These are phyloP conservation scores for Aporrectodea caliginosa DNA, from an alignment of 1,140 invertebrate species.

Conservation along the genomic window DNA sequence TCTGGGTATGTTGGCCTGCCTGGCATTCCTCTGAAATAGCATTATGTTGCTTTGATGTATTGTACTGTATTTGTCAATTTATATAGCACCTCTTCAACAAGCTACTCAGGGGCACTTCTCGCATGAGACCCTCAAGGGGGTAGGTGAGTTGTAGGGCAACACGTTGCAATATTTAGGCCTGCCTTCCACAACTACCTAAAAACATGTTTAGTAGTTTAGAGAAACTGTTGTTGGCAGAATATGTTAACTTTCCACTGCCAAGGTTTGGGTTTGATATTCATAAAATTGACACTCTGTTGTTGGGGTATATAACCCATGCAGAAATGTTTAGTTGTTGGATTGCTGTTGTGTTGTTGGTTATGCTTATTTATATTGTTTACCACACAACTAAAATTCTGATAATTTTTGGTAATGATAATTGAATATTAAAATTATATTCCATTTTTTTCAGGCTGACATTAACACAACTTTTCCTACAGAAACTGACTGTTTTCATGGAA, in stretches of 20 bases:
- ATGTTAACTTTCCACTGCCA: no score
- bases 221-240: no score
- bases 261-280: no score
- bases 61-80: not conserved
- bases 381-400: not conserved
- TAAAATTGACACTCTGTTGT: not conserved
- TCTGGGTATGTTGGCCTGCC: slow-evolving; percentile 65
- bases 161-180: no score
- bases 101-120: no score
- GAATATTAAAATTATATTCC: no score
- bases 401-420: not conserved
- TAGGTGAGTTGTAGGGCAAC: no score
- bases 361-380: not conserved
- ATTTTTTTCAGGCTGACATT: slow-evolving; percentile 4
- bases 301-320: not conserved
- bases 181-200: no score
- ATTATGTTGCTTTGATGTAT: not conserved
- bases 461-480: slow-evolving; percentile 1
- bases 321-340: not conserved
- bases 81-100: not conserved
- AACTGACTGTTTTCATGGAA: slow-evolving; percentile 8
- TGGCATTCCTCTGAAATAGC: not conserved
- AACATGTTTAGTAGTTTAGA: no score
- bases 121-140: no score
- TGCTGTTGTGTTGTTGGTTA: not conserved